Base-by-base conservation (phyloP, 1,140 invertebrate species). In the Periplaneta americana region DNA sequence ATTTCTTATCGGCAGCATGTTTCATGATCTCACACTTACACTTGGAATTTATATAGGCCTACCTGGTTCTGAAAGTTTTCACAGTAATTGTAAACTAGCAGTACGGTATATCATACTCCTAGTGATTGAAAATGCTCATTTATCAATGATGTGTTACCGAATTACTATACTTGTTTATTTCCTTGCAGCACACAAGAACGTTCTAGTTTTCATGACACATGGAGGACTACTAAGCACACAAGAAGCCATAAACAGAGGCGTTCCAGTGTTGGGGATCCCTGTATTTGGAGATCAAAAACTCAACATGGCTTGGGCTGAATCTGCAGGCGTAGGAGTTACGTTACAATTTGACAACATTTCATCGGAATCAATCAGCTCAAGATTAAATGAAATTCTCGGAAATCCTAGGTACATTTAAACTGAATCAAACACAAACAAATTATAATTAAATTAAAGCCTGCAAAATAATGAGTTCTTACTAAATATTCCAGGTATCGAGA, bases 211-310 rank as follows among this genome's bases (percentile, higher is more conserved):
- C 83, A 85, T 90, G 13, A 87, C 86, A 22, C 89, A 90, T 80
- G 89, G 89, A 82, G 89, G 89, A 1, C 85, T 86, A 32, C 86
- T 88, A 13, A 88, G 89, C 33, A 79, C 85, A 8, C 86, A 85
- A 48, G 89, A 90, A 80, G 86, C 86, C 0, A 82, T 88, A 11
- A 80, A 80, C 32, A 77, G 81, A 32, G 81, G 80, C 57, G 82
- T 82, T 13, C 84, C 84, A 5, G 1, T 83, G 6, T 18, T 83
- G 74, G 82, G 83, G 86, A 80, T 88, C 17, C 89, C 89, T 18
- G 39, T 90, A 1, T 85, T 86, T 66, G 85, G 80, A 2, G 89
- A 90, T 66, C 88, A 89, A 82, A 79, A 83, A 17, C 83, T 85
- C 34, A 81, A 81, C 36, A 34, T 81, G 34, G 31, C 32, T 6